Evolutionary conservation across 2,113 vertebrate species (phyloP), one percentile per base, ranked within the genome.

Genomic region (Grallaria varia): DNA sequence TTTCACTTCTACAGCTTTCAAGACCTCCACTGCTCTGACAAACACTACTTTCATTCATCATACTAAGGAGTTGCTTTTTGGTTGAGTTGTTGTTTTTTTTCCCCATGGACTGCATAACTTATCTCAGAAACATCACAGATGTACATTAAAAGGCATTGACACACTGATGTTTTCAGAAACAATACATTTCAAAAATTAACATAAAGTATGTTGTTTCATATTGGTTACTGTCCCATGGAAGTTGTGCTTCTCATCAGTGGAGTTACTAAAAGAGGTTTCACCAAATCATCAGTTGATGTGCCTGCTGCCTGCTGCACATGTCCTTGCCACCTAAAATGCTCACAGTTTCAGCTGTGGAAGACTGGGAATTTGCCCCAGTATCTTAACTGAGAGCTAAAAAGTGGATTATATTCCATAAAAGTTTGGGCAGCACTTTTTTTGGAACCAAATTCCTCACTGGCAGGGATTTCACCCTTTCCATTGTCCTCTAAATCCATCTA

Each of bases 1-100:
- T 76, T 60, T 84, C 63, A 84, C 52, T 96, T 84, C 64, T 75
- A 81, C 75, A 67, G 53, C 63, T 92, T 94, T 89, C 72, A 95
- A 84, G 88, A 92, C 81, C 89, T 97, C 82, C 78, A 84, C 55
- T 3, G 6, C 63, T 72, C 45, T 52, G 39, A 62, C 69, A 87
- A 97, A 92, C 74, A 93, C 59, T 80, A 58, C 30, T 40, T 55
- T 93, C 76, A 92, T 94, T 96, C 94, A 91, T 31, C 30, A 53
- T 20, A 75, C n/a, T 60, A 62, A 67, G 21, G 35, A 28, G 7
- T 8, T 74, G 8, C 33, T 89, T 42, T 39, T 40, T 63, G 42
- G 6, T 6, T 9, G 30, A 23, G 23, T 35, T 24, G 39, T 31
- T 89, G 67, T 68, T 47, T 72, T 87, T 82, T 63, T 56, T 19